Evolutionary conservation across 2,888 invertebrate genomes (phyloP), one percentile per base, ranked within the genome.

Genomic region (Rotaria socialis): DNA sequence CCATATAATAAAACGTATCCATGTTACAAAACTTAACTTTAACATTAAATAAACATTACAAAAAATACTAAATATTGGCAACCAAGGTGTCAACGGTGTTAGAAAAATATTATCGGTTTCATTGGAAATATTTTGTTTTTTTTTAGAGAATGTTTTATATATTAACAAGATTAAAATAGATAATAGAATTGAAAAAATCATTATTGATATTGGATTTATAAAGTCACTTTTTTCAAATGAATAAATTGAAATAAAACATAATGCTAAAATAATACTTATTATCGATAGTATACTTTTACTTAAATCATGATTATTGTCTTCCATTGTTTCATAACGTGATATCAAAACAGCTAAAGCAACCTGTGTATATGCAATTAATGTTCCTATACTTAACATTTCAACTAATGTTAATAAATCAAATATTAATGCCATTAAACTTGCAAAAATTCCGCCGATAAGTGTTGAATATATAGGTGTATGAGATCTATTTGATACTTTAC

Each of bases 21-120:
- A 96, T 0, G 96, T 96, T 88, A 93, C 92, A 0, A 91, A 89
- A 88, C 94, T 94, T 88, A 96, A 92, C 91, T 95, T 93, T 87
- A 95, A 92, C 95, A 96, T 95, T 47, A 96, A 92, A 90, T 95
- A 95, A 86, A 96, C 93, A 90, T 96, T 96, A 84, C 94, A 93
- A 88, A 95, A 93, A 88, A 95, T 94, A 89, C 95, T 95, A 84
- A 95, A 89, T 60, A 94, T 94, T 0, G 96, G 96, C 86, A 96
- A 90, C 87, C 95, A 92, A 3, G 96, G 96, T 0, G 96, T 94
- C n/a, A 94, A 91, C 0, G 96, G 96, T 10, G 96, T 95, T 94
- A 95, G 88, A n/a, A 89, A 87, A 52, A 84, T 52, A 58, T 43
- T 80, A 10, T 11, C 43, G 8, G 11, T 10, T 16, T 67, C 67